Percentiles rank a stretch among this genome's conserved stretches.
phyloP scores from a whole-genome alignment of 1,140 invertebrate species.

The Ridgeia piscesae region DNA sequence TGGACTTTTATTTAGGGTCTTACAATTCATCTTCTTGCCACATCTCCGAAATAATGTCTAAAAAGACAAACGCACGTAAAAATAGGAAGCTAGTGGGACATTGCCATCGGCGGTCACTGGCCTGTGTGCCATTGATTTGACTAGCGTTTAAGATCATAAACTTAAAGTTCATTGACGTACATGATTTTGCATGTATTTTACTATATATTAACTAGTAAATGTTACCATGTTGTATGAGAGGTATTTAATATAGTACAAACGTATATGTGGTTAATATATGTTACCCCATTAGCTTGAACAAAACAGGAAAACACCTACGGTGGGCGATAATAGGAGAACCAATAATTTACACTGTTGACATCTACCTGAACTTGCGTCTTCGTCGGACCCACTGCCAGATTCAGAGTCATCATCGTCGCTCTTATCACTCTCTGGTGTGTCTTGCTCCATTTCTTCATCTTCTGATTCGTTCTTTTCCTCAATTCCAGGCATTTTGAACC shows the following conservation, averaged over 20 bases:
- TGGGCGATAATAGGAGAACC: neutral
- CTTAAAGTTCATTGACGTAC: neutral
- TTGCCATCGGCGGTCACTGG: too few relatives aligned
- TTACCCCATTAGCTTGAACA: neutral
- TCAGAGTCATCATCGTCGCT: conserved; percentile 26
- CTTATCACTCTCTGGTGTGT: conserved; percentile 27
- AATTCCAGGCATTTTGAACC: conserved; percentile 25
- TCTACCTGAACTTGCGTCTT: conserved; percentile 20
- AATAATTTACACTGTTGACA: neutral
- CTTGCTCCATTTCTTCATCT: conserved; percentile 33
- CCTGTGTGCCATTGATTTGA: too few relatives aligned
- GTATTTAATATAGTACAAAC: neutral
- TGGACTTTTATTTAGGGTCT: too few relatives aligned
- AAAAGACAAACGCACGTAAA: too few relatives aligned
- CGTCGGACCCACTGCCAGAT: conserved; percentile 14
- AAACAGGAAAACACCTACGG: neutral
- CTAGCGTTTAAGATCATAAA: too few relatives aligned
- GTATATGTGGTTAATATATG: neutral
- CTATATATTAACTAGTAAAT: neutral
- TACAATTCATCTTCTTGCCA: too few relatives aligned
- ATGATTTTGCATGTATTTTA: neutral
- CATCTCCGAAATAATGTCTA: too few relatives aligned
- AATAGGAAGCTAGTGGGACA: too few relatives aligned
- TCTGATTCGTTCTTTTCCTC: conserved; percentile 29
- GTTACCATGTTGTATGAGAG: neutral